These are phyloP conservation scores for Apamea sordens DNA, from an alignment of 2,888 invertebrate genomes.

Conservation along the genomic window DNA sequence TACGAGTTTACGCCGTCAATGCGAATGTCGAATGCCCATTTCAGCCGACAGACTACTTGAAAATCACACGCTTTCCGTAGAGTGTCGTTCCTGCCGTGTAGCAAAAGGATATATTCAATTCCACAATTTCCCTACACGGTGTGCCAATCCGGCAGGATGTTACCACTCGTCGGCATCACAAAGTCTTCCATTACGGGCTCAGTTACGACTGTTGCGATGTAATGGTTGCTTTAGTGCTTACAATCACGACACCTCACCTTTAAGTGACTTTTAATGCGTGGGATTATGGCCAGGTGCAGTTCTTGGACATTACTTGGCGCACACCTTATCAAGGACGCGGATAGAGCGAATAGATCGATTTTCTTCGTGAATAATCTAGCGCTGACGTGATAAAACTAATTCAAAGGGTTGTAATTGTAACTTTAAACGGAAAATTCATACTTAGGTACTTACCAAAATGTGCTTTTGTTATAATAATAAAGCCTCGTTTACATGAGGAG, in stretches of 20 bases:
- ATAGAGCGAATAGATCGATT: constrained; percentile 23
- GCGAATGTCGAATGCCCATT: neutral
- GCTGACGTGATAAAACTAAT: neutral
- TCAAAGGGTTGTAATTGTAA: neutral
- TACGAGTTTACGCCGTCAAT: neutral
- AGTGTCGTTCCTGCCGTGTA: no score
- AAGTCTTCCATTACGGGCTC: constrained; percentile 28
- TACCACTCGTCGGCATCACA: constrained; percentile 42
- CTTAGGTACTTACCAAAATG: no score
- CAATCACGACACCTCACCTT: constrained; percentile 42
- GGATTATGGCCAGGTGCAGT: constrained; percentile 43
- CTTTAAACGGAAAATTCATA: neutral
- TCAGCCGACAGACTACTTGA: neutral
- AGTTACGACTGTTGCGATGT: constrained; percentile 42
- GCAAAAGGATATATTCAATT: constrained; percentile 15
- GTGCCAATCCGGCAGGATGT: neutral
- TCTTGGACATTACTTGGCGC: constrained; percentile 17
- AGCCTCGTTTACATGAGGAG: neutral
- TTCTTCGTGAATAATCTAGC: neutral
- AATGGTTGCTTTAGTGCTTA: constrained; percentile 40
- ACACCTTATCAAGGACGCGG: constrained; percentile 25
- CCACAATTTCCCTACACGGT: constrained; percentile 1
- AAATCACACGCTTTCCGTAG: neutral
- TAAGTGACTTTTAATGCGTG: constrained; percentile 31
- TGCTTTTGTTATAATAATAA: neutral